Evolutionary conservation across 2,797 vertebrate species (phyloP), one percentile per base, ranked within the genome.

Genomic region (Otolemur crassicaudatus): DNA sequence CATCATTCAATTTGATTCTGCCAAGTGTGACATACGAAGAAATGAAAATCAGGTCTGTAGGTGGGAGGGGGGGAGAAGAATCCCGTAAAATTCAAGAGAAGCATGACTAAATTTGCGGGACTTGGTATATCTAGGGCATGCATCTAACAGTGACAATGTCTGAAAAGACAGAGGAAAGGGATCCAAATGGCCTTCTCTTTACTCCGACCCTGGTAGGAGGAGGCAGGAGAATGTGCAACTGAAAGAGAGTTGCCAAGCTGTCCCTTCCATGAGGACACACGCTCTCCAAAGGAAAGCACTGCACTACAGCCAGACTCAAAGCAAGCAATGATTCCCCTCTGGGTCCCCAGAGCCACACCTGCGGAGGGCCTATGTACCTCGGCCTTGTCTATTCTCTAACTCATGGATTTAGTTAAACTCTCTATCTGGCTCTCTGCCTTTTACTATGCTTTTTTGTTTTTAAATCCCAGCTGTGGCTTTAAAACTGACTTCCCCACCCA

Each of bases 341-440:
- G 49, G 83, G 84, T 91, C 81, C 72, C 75, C 34, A 16, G 43
- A 89, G 82, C 53, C 75, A 23, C 37, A 67, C 83, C 56, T 61
- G 60, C 4, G 13, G 29, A 29, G 2, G 58, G 43, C 53, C 12
- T 82, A 56, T 93, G 85, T 86, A 56, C 63, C 70, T 90, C 67
- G 93, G 85, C 67, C 81, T 87, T 86, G 82, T 67, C 3, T n/a
- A 37, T 58, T 82, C 40, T 82, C 75, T 94, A 84, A 95, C 75
- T 85, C 90, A 43, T 27, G 20, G 22, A 6, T 82, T 91, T 94
- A 93, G 72, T 76, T 94, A 70, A 60, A 72, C 65, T 85, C 88
- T 81, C 65, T 86, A 37, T 69, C 37, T 72, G 12, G 11, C 49
- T 25, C 0, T 61, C 77, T 58, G 19, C 58, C 70, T 82, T 76